Evolutionary conservation across 2,888 invertebrate species (phyloP), one percentile per base, ranked within the genome.

Genomic region (Melolontha melolontha): DNA sequence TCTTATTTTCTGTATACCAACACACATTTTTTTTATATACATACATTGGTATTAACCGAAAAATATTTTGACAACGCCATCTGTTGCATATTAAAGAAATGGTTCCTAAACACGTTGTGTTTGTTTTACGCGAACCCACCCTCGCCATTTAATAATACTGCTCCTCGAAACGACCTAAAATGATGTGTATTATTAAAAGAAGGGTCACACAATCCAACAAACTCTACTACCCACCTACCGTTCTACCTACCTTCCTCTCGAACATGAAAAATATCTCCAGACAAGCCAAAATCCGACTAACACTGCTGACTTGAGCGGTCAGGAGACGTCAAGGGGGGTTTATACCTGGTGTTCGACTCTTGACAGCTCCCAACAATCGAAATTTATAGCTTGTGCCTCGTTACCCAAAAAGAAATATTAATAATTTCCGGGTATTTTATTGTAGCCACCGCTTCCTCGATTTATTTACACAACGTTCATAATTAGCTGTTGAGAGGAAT

Each of bases 381-480:
- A 63, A 67, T 67, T 67, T 67, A 67, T 54, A 57, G 47, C 66
- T 57, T 47, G n/a, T 22, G 40, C 57, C 66, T 66, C 57, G 78
- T 79, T 79, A 78, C 77, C 76, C 71, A 73, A 73, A 76, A 77
- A 77, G 77, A 78, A 79, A 78, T 79, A 79, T 80, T 77, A 75
- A 76, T 79, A 78, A 79, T 79, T 79, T 79, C 39, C 7, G 50
- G 44, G 79, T 78, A 76, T 78, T 75, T 77, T 75, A 74, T 71
- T 72, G 74, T 72, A 52, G 74, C 73, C 67, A 63, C 70, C 73
- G 70, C 71, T 55, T 69, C 70, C 74, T 71, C 73, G 75, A 77
- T 79, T 79, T 80, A 79, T 80, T 80, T 80, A 79, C 79, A 78
- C 79, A 79, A 73, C 74, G 63, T 69, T 73, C 70, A 74, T 79